Base-by-base conservation (phyloP, 1,140 invertebrate species). In the Drosophila albomicans region DNA sequence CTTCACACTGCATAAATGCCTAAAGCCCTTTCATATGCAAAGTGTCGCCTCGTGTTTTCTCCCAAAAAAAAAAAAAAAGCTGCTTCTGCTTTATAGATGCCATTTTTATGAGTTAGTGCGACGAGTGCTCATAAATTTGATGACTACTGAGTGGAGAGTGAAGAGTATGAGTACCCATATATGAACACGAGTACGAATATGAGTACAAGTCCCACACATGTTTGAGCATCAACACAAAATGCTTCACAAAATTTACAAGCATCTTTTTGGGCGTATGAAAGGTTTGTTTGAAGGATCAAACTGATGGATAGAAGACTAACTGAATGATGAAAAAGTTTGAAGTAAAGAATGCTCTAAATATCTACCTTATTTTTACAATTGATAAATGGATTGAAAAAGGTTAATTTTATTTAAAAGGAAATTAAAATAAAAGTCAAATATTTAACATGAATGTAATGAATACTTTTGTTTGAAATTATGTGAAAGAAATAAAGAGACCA, bases 101-200 rank as follows among this genome's bases (percentile, higher is more conserved):
- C 75, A 76, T 70, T 88, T 88, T 88, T 84, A 88, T 81, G 80
- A 88, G 84, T 84, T 89, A 85, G 81, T 85, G 82, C 80, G 74
- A 81, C 74, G 74, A 87, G 77, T 84, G 84, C 77, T 56, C 84
- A 88, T 88, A 87, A 87, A 87, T 88, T 88, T 82, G 85, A 87
- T 82, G 79, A 70, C 69, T 63, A 71, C 73, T 66, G 73, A 69
- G 35, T 38, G 35, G 6, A 3, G 35, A 38, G 20, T 25, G 20
- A 25, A 25, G 35, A 38, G 82, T 78, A 56, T 43, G 25, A 41
- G 28, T 54, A 54, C 5, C 30, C 51, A 3, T 7, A 52, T 8
- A 32, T 7, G 28, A 30, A 51, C 11, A 52, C 25, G 11, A 30
- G 13, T 30, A 52, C 13, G 49, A 30, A n/a, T 52, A 51, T 7